Evolutionary conservation across 1,140 invertebrate genomes (phyloP), one percentile per base, ranked within the genome.

Genomic region (Forficula auricularia): DNA sequence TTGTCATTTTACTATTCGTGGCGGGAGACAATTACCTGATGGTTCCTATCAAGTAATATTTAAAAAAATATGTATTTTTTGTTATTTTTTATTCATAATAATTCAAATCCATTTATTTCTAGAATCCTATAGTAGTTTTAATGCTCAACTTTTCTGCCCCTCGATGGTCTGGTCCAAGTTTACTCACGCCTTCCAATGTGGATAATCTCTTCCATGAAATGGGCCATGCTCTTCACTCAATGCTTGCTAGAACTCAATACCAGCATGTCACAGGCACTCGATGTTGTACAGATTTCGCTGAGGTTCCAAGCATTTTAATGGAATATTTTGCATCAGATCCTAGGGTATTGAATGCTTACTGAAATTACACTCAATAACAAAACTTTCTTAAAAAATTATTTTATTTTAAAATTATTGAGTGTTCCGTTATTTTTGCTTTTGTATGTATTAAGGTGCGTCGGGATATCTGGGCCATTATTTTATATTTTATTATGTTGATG

Each of bases 171-270:
- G 72, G 66, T 39, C 90, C 89, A 2, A 79, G 82, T 22, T 63
- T 96, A 30, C 65, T 98, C 15, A 77, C 73, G 27, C 82, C 85
- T 1, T 70, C 74, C 12, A 78, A 83, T 46, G 78, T 97, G 9
- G 92, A 98, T 59, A 98, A 97, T 66, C 64, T 98, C 19, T 98
- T 98, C 63, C 96, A 99, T 58, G 95, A 98, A 70, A 86, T 97
- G 81, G 95, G 95, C 0, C 96, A 99, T 67, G 96, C 95, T 4
- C 81, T 99, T 70, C 96, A 98, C 63, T 98, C 94, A 3, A 98
- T 98, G 90, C 60, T 99, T 40, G 95, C 83, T 6, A 71, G 88
- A 49, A 95, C 94, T 0, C 71, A 76, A 44, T 92, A 96, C 66
- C 95, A 98, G 63, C 94, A 98, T 64, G 86, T 97, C 13, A 89